Evolutionary conservation across 1,140 invertebrate species (phyloP), one percentile per base, ranked within the genome.

Genomic region (Nephila pilipes): DNA sequence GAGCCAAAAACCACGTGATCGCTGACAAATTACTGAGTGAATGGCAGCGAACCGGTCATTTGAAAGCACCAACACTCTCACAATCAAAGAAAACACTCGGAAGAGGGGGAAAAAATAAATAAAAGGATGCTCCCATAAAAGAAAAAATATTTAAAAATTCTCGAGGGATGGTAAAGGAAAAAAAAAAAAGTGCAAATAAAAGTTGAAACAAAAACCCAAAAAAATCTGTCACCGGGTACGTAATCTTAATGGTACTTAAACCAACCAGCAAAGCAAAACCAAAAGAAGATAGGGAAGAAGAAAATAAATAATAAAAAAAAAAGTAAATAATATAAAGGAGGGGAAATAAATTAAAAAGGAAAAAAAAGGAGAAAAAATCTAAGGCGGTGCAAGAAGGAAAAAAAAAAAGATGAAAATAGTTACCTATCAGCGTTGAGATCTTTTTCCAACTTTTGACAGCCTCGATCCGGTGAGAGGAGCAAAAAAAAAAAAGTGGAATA

Each of bases 201-300:
- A 87, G 22, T 10, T 22, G 20, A 69, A 87, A 87, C 16, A 32
- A 75, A n/a, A 36, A 81, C n/a, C 46, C 14, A 29, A 81, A 89
- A 89, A 90, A 90, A 60, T 60, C 65, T 90, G 89, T 90, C 89
- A 90, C 46, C 88, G 57, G 55, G 25, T 25, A 22, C 58, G 29
- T 25, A 90, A 90, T 90, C 89, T 79, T 90, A 90, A 90, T 90
- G 89, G 89, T 83, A 90, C 89, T 90, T 90, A 90, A 80, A 55
- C 75, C 46, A 90, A 90, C 46, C 87, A 63, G 69, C 22, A 80
- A 58, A 80, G 65, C 87, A 90, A 90, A 63, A 89, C 87, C 63
- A 79, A 81, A 80, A 58, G 79, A 46, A 81, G 55, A 60, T 25
- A 75, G 55, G 22, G 32, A 69, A 57, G 18, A 32, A 36, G 29